These are phyloP conservation scores for Oncorhynchus masou DNA, from an alignment of 2,113 vertebrate species.

Conservation along the genomic window DNA sequence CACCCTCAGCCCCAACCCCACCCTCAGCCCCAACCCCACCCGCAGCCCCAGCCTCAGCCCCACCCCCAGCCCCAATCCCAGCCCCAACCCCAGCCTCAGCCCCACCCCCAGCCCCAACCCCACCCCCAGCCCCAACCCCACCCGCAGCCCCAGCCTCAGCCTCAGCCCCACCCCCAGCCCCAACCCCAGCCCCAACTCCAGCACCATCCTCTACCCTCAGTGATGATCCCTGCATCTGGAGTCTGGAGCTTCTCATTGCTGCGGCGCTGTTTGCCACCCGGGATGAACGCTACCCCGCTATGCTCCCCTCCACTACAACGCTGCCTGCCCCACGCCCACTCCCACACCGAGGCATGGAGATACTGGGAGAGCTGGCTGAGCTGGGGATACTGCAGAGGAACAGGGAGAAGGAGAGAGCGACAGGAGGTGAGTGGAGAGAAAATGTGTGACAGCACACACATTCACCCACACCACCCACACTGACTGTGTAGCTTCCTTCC, in stretches of 20 bases:
- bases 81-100: fast-evolving
- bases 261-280: slow-evolving; percentile 82
- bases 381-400: slow-evolving; percentile 79
- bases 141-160: fast-evolving
- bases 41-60: neutral
- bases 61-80: neutral
- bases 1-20: neutral
- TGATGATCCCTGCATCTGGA: slow-evolving; percentile 74
- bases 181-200: neutral
- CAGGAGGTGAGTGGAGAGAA: slow-evolving; percentile 41
- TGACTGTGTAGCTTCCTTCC: slow-evolving; percentile 52
- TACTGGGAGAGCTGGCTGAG: slow-evolving; percentile 90
- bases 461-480: slow-evolving; percentile 1
- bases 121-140: too few species aligned
- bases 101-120: neutral
- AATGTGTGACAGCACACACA: neutral
- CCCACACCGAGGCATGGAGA: slow-evolving; percentile 83
- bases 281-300: slow-evolving; percentile 67
- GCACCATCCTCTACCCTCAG: slow-evolving; percentile 35
- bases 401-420: slow-evolving; percentile 60
- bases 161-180: fast-evolving
- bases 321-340: slow-evolving; percentile 35
- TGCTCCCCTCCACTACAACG: slow-evolving; percentile 8
- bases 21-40: fast-evolving
- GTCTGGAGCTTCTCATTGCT: slow-evolving; percentile 87